Base-by-base conservation (phyloP, 2,888 invertebrate species). In the Eristalis intricaria region DNA sequence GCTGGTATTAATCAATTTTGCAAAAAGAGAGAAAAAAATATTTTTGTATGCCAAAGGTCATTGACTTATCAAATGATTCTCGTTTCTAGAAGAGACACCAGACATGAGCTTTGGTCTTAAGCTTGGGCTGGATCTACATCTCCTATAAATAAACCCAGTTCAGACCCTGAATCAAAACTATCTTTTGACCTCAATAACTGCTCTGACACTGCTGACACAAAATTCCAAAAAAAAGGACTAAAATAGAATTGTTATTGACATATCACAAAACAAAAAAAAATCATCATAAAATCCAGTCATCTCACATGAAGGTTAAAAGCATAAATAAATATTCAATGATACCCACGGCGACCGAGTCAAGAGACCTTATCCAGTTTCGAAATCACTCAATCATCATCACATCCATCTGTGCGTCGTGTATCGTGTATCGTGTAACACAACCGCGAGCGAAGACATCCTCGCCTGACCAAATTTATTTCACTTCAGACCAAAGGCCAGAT, bases 311-410 rank as follows among this genome's bases (percentile, higher is more conserved):
- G 50, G 50, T 8, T 19, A n/a, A n/a, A 50, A 50, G 19, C 19
- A 50, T 50, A 50, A 50, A 50, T 50, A 50, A 50, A 50, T 19
- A 50, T 50, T 19, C 50, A n/a, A 50, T 19, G 50, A 50, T 50
- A 19, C 50, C 5, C 50, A 19, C 38, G 35, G 4, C 35, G 38
- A 38, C 50, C 50, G 19, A 50, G 50, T 50, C 50, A 50, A 50
- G 50, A 50, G 50, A 50, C 50, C 50, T 50, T 50, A 50, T 50
- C 19, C 50, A 50, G 50, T 50, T 50, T 50, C 50, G 50, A 50
- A 50, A 50, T 50, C 50, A 50, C 50, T 50, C 50, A 50, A 50
- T 50, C 50, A 50, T 50, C 50, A 50, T 50, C 50, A 50, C 50
- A 50, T 50, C 19, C 50, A 50, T 50, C 43, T 15, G 19, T 19